Evolutionary conservation across 2,888 invertebrate genomes (phyloP), one percentile per base, ranked within the genome.

Genomic region (Ochropacha duplaris): DNA sequence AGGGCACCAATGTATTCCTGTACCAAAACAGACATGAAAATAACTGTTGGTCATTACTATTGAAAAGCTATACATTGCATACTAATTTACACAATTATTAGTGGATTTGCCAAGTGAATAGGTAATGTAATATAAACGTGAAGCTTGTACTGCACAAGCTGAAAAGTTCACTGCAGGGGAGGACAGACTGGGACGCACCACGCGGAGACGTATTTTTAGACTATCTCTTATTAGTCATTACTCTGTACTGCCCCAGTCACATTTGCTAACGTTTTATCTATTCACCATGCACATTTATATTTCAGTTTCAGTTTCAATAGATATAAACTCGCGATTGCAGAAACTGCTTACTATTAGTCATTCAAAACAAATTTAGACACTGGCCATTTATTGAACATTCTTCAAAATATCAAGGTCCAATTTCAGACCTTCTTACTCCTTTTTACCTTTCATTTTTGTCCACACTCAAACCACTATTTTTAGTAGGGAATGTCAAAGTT

Each of bases 171-270:
- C 70, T 66, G 80, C 74, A 77, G 81, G 83, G 72, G 81, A 81
- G 77, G 62, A 67, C 71, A 66, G 69, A 67, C 71, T 68, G 74
- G 73, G 70, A 67, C 65, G 78, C 64, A 75, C 87, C 80, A 87
- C 84, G 87, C 87, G 79, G 78, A 60, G 87, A 71, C 65, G 64
- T 88, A 88, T 87, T 86, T 88, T 87, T 86, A 85, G 83, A 76
- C 66, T 61, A 86, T 88, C 84, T 78, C 69, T 64, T 71, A 71
- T 88, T 88, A 87, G 84, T 88, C 88, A 86, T 78, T 73, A 76
- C 77, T 71, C 62, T 63, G 68, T 57, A 54, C 28, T 50, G 56
- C 34, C 59, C 56, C 50, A 44, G 54, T 54, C 34, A 31, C 36
- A 34, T 36, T 58, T 24, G n/a, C 14, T 28, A 44, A n/a, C 28